Conservation (phyloP, 2,113 vertebrate genomes). For the Anthoscopus minutus region DNA sequence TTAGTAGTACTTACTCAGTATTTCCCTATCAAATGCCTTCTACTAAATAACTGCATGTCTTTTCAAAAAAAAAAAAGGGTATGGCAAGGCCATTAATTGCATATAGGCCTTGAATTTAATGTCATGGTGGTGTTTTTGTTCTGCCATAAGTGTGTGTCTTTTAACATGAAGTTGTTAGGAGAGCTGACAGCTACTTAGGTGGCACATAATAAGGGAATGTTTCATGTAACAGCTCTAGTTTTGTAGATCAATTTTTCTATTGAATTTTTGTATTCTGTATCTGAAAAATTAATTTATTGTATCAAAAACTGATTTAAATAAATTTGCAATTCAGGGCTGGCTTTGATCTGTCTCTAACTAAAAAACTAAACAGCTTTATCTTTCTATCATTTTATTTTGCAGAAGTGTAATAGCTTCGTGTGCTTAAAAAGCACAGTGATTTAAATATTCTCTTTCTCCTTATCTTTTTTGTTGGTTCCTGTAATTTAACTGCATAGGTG, state of each 20-base stretch:
- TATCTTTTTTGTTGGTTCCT: background rate
- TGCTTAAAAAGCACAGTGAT: background rate
- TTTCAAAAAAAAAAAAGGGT: background rate
- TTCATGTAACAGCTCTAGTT: background rate
- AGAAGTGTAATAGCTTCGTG: background rate
- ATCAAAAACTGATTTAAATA: slow-evolving; percentile 8
- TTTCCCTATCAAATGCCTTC: background rate
- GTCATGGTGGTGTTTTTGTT: background rate
- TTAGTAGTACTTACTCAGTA: background rate
- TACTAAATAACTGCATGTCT: background rate
- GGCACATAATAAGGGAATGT: background rate
- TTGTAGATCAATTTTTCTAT: background rate
- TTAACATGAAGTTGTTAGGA: background rate
- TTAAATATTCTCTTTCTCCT: background rate
- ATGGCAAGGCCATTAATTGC: background rate
- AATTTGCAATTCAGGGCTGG: background rate
- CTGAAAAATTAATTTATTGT: slow-evolving; percentile 32
- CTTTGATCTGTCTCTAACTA: background rate
- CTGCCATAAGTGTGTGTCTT: background rate
- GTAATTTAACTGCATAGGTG: background rate
- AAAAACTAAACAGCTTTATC: background rate
- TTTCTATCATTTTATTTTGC: background rate
- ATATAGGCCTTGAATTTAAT: background rate
- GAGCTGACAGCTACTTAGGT: background rate
- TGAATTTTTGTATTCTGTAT: background rate